Percentiles rank a stretch among this genome's conserved stretches.
Conservation (phyloP, 2,113 vertebrate species). For the Serilophus lunatus region DNA sequence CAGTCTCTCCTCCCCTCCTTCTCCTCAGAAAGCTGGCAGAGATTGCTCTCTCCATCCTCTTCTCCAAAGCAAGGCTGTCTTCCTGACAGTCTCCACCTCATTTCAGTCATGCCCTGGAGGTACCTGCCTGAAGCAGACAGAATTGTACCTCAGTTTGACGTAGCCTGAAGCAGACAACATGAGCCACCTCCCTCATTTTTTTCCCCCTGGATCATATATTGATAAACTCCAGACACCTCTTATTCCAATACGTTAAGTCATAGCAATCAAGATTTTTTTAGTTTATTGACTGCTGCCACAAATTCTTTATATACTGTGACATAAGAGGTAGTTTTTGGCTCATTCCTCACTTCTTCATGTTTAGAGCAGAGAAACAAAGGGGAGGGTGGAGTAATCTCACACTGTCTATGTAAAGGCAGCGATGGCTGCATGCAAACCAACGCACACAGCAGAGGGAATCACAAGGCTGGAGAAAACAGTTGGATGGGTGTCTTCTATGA, state of each 20-base stretch:
- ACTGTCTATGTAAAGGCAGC: constrained; percentile 37
- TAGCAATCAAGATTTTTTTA: not conserved
- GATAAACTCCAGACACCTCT: not conserved
- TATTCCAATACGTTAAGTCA: not conserved
- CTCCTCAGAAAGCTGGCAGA: not conserved
- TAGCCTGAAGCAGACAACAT: not conserved
- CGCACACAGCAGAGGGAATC: constrained; percentile 3
- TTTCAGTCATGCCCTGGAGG: not conserved
- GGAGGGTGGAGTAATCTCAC: constrained; percentile 35
- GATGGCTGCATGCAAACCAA: not conserved
- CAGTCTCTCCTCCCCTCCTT: not conserved
- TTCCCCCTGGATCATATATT: not conserved
- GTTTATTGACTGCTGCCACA: constrained; percentile 10
- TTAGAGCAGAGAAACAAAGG: constrained; percentile 43
- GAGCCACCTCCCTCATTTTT: not conserved
- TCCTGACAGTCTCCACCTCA: not conserved
- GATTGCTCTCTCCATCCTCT: not conserved
- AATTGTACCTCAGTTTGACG: not conserved
- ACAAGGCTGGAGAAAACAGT: constrained; percentile 4
- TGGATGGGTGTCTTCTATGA: constrained; percentile 8
- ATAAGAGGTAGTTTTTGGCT: constrained; percentile 2
- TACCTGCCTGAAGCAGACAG: not conserved
- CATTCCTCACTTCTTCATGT: constrained; percentile 28
- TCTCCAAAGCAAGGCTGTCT: not conserved
- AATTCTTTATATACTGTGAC: not conserved